phyloP scores from a whole-genome alignment of 2,113 vertebrate genomes.

The Charina bottae region DNA sequence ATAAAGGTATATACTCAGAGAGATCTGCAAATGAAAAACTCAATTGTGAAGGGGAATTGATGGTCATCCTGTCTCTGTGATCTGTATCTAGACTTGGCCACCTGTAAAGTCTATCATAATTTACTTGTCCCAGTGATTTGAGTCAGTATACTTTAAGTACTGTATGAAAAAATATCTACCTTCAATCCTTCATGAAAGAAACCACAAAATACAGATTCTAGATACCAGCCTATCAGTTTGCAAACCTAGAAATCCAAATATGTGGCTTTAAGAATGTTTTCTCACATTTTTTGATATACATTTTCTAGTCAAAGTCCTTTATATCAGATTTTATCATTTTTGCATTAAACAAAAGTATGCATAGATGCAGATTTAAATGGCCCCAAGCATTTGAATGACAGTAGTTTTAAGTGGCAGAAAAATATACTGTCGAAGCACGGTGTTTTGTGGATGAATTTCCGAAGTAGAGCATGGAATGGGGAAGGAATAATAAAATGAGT shows the following conservation, averaged over 20 bases:
- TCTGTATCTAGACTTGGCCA: not conserved
- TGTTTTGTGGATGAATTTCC: not conserved
- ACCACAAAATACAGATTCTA: not conserved
- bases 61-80: not conserved
- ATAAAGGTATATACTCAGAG: not conserved
- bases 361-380: not conserved
- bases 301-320: not conserved
- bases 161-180: not conserved
- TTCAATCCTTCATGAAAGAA: not conserved
- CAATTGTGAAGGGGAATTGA: not conserved
- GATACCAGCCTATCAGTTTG: not conserved
- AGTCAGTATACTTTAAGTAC: not conserved
- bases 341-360: not conserved
- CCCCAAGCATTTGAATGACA: not conserved
- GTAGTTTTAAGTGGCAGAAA: not conserved
- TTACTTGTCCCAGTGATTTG: not conserved
- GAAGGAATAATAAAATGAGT: not conserved
- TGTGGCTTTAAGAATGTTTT: not conserved
- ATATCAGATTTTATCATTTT: not conserved
- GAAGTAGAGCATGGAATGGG: not conserved
- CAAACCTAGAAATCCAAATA: not conserved
- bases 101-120: not conserved
- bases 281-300: not conserved
- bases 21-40: not conserved
- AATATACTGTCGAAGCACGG: not conserved